Percentiles rank a stretch among this genome's conserved stretches.
phyloP scores from a whole-genome alignment of 2,888 invertebrate species.

The Drosophila mettleri region DNA sequence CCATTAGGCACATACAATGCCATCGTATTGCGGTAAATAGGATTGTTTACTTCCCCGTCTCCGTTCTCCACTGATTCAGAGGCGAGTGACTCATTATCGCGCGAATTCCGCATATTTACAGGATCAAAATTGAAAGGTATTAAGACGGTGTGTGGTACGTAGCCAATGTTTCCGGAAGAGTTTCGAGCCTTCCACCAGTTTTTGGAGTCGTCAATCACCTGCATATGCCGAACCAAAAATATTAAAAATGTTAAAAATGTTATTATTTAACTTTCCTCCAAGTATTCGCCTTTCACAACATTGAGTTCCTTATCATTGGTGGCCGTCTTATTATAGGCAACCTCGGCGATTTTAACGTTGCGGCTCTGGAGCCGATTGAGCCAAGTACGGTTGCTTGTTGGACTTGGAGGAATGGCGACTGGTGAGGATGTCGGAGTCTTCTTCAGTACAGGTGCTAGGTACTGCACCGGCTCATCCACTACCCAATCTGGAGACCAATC shows the following conservation, averaged over 20 bases:
- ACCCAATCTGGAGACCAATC: conserved; percentile 97
- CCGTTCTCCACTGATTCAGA: conserved; percentile 62
- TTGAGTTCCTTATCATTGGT: conserved; percentile 99
- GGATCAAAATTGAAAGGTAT: conserved; percentile 86
- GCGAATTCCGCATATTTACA: conserved; percentile 43
- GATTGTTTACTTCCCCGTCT: conserved; percentile 53
- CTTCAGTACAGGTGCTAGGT: conserved; percentile 75
- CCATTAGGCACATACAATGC: conserved; percentile 54
- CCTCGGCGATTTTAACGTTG: conserved; percentile 92
- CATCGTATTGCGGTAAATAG: conserved; percentile 69
- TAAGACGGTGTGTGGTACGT: conserved; percentile 98
- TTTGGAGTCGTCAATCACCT: conserved; percentile 97
- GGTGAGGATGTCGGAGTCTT: conserved; percentile 60
- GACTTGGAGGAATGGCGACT: conserved; percentile 43
- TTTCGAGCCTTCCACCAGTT: conserved; percentile 99
- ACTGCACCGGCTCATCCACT: conserved; percentile 90
- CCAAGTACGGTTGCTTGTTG: conserved; percentile 86
- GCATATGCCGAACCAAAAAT: conserved; percentile 21
- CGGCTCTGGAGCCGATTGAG: conserved; percentile 89
- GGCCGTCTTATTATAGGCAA: conserved; percentile 96
- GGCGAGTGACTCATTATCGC: conserved; percentile 78
- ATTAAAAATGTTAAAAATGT: no score
- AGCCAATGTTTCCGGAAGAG: conserved; percentile 93
- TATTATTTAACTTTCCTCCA: conserved; percentile 89
- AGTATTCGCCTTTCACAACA: conserved; percentile 96